Percentiles rank a stretch among this genome's conserved stretches.
phyloP scores from a whole-genome alignment of 2,888 invertebrate species.

The Hemaris fuciformis region DNA sequence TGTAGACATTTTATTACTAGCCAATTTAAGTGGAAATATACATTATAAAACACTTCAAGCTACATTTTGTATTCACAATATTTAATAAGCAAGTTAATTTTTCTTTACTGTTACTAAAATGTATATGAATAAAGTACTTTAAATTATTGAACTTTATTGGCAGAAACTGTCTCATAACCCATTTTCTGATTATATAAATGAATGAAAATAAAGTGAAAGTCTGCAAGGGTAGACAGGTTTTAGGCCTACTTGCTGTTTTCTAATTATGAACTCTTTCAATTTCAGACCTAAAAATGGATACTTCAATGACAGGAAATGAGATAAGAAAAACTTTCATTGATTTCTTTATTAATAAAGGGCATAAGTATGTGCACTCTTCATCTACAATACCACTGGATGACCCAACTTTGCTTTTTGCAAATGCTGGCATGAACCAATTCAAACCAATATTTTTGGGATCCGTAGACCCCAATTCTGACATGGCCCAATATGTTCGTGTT shows the following conservation, averaged over 20 bases:
- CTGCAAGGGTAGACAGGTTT: too few relatives aligned
- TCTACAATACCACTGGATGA: constrained; percentile 98
- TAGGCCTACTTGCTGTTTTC: too few relatives aligned
- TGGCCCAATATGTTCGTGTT: constrained; percentile 93
- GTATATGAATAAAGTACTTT: too few relatives aligned
- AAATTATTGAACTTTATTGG: too few relatives aligned
- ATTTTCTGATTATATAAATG: background rate
- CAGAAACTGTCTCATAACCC: background rate
- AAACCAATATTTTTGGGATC: constrained; percentile 99
- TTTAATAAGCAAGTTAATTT: too few relatives aligned
- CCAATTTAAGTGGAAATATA: too few relatives aligned
- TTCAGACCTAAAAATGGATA: constrained; percentile 67
- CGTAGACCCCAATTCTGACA: constrained; percentile 97
- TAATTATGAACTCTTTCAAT: too few relatives aligned
- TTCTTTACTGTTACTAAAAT: too few relatives aligned
- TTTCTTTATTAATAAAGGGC: constrained; percentile 92
- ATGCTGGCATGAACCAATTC: constrained; percentile 99
- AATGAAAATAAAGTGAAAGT: background rate
- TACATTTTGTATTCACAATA: too few relatives aligned
- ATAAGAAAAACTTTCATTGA: constrained; percentile 93
- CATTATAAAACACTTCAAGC: too few relatives aligned
- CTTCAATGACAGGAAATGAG: constrained; percentile 86
- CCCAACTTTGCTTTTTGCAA: constrained; percentile 97
- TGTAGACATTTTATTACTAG: too few relatives aligned
- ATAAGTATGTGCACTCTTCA: constrained; percentile 98